phyloP scores from a whole-genome alignment of 2,113 vertebrate genomes.

The Neogobius melanostomus region DNA sequence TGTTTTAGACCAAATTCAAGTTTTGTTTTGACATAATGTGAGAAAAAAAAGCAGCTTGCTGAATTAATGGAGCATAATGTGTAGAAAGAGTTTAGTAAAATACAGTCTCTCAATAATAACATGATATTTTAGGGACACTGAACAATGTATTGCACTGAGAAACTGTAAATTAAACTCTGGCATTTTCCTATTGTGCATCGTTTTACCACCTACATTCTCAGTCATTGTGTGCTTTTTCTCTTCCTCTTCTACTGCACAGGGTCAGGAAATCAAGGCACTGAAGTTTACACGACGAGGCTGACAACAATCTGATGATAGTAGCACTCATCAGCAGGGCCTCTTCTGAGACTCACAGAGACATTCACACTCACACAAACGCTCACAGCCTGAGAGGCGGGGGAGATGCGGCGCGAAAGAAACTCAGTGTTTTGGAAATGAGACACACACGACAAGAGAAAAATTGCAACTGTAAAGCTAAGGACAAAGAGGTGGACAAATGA shows the following conservation, averaged over 20 bases:
- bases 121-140: too few relatives aligned
- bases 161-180: too few relatives aligned
- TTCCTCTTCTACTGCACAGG: constrained; percentile 5
- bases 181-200: too few relatives aligned
- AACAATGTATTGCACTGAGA: too few relatives aligned
- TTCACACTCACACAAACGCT: constrained; percentile 38
- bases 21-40: too few relatives aligned
- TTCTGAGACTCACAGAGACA: constrained; percentile 33
- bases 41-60: too few relatives aligned
- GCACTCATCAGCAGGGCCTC: constrained; percentile 40
- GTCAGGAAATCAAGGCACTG: constrained; percentile 24
- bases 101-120: too few relatives aligned
- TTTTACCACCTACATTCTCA: constrained; percentile 9
- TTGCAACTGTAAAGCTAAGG: constrained; percentile 4
- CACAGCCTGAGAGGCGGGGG: not conserved
- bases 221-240: not conserved
- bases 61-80: too few relatives aligned
- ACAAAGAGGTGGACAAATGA: constrained; percentile 29
- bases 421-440: not conserved
- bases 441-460: not conserved
- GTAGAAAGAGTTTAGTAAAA: too few relatives aligned
- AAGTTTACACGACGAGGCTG: constrained; percentile 4
- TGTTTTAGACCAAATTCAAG: too few relatives aligned
- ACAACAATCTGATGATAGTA: constrained; percentile 32
- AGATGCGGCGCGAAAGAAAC: not conserved